A percentile compares a stretch with the other conserved stretches of the same genome.
These are phyloP conservation scores for Triplophysa tibetana DNA, from an alignment of 2,113 vertebrate species.

Conservation along the genomic window DNA sequence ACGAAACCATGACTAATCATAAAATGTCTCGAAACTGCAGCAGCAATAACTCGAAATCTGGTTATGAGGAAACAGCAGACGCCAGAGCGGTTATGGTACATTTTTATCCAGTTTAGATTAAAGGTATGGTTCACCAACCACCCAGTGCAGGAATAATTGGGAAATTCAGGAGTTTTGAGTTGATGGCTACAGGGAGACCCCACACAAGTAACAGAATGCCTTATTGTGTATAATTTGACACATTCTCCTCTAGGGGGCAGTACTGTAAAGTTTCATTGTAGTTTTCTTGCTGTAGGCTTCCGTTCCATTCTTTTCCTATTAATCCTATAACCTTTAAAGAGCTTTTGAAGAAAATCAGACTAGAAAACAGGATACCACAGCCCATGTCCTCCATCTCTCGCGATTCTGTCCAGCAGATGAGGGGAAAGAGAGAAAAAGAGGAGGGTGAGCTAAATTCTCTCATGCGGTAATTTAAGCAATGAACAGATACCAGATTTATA, in stretches of 20 bases:
- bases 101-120: conserved; percentile 60
- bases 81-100: conserved; percentile 56
- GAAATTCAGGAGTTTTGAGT: conserved; percentile 17
- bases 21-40: conserved; percentile 53
- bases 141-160: conserved; percentile 34
- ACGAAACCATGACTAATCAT: conserved; percentile 57
- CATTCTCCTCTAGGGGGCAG: conserved; percentile 2
- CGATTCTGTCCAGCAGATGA: conserved; percentile 1
- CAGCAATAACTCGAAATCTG: conserved; percentile 52
- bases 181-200: conserved; percentile 12
- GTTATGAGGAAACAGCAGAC: conserved; percentile 26
- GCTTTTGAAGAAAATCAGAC: conserved; percentile 21
- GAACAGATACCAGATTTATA: no score
- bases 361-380: background rate
- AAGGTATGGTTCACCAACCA: conserved; percentile 44
- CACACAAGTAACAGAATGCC: conserved; percentile 8
- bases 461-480: no score
- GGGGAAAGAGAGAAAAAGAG: background rate
- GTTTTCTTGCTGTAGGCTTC: background rate
- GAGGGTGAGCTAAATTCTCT: no score
- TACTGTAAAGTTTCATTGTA: background rate
- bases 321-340: background rate
- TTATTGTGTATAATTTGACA: background rate
- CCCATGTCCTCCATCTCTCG: background rate
- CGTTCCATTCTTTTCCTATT: background rate